Base-by-base conservation (phyloP, 1,140 invertebrate species). In the Gonatopus flavifemur region DNA sequence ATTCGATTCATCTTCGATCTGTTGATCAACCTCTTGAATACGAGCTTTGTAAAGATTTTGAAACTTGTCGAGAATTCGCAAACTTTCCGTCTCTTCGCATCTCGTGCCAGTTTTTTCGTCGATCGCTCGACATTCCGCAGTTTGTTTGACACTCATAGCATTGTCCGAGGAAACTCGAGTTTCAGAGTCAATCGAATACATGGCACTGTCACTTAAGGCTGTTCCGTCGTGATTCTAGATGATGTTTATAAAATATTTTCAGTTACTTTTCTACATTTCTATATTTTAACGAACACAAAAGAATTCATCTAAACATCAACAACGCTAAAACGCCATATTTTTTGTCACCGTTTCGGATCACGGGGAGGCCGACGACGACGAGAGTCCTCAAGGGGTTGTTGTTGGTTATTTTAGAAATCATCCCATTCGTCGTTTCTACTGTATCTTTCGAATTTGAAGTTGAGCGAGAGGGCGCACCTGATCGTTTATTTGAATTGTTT, bases 31-130 rank as follows among this genome's bases (percentile, higher is more conserved):
- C 21, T 63, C 59, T 12, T 49, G 30, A 16, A 74, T 66, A n/a
- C 64, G 59, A 3, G 40, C 35, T 46, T 66, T 58, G 31, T 74
- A 74, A 1, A 71, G 35, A 28, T 62, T 59, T 28, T 54, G 62
- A 35, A 74, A 70, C 18, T 74, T 49, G 12, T 66, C 43, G 12
- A 74, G 55, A 13, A 74, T 70, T 35, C 49, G 57, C 4, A 74
- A 28, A 25, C 65, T 49, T 15, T 65, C 54, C 12, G 37, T 63
- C 32, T 73, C 65, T 10, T 51, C 53, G 16, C 65, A 70, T 24
- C 47, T 24, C 35, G 45, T 30, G 1, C 53, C 63, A 18, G 55
- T 59, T 10, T 42, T 39, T 9, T 56, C 33, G 32, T 64, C 47
- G n/a, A 47, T 39, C 28, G 49, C 57, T 16, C 18, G 25, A 9